Evolutionary conservation across 2,888 invertebrate genomes (phyloP), one percentile per base, ranked within the genome.

Genomic region (Thymelicus sylvestris): DNA sequence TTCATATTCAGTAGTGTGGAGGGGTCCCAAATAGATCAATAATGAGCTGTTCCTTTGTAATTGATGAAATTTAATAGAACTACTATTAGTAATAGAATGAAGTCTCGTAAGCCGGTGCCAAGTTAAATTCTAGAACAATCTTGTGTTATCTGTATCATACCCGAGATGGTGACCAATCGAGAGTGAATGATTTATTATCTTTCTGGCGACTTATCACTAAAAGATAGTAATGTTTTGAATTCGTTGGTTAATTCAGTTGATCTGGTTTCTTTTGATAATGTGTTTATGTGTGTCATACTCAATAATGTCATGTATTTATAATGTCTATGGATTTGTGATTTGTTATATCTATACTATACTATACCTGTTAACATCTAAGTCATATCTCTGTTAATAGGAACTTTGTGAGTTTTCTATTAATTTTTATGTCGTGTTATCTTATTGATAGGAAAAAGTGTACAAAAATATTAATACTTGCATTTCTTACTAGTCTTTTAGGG

Each of bases 401-500:
- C 81, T 78, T 41, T 79, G 73, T 81, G 82, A 81, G 81, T 82
- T 84, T 86, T 90, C 86, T 89, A 88, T 89, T 89, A 77, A 86
- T 88, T 88, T 89, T 88, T 91, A 92, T 88, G 90, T 85, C 89
- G 88, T 91, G 92, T 93, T 93, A 93, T 88, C 85, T 86, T 93
- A 93, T 88, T 93, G 83, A 83, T 93, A 93, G 90, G 92, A 83
- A 88, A 89, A 89, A 88, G 81, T 93, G 93, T 93, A 93, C 92
- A 92, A 92, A 91, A 87, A 84, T 86, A 88, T 85, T 77, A 88
- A 86, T 86, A 87, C 86, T 86, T 91, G 92, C 92, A 92, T 93
- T 93, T 93, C 90, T 88, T 83, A 89, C 92, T 93, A 93, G 93
- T 93, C 92, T 87, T 81, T 85, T 92, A 91, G 91, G 89, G 89